phyloP scores from a whole-genome alignment of 2,888 invertebrate genomes.

The Nematopogon swammerdamellus region DNA sequence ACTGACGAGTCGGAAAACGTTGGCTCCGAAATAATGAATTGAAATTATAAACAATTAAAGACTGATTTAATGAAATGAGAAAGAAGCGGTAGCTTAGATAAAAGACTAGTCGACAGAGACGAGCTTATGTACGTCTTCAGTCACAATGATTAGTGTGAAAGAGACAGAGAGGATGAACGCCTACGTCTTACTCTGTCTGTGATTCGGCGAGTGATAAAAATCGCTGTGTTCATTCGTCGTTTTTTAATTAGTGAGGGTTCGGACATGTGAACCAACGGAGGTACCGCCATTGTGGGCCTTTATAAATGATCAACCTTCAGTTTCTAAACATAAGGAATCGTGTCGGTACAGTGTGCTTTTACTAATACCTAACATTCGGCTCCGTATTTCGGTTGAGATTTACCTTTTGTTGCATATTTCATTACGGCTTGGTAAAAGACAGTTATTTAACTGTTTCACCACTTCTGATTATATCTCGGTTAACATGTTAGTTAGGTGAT shows the following conservation, averaged over 20 bases:
- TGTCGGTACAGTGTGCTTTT: too few relatives aligned
- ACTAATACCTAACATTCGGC: too few relatives aligned
- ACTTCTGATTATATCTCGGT: too few relatives aligned
- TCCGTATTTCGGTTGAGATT: too few relatives aligned
- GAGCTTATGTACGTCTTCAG: neutral
- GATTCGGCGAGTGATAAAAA: slow-evolving; percentile 54
- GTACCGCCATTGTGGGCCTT: slow-evolving; percentile 41
- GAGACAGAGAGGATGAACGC: slow-evolving; percentile 39
- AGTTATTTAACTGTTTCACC: too few relatives aligned
- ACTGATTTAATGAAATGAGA: slow-evolving; percentile 19
- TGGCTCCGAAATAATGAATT: slow-evolving; percentile 27
- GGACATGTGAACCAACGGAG: slow-evolving; percentile 42
- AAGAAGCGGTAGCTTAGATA: neutral
- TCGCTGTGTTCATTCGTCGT: slow-evolving; percentile 55
- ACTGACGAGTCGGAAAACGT: neutral
- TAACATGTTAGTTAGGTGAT: too few relatives aligned
- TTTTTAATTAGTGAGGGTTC: slow-evolving; percentile 53
- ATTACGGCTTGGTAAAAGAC: too few relatives aligned
- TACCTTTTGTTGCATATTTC: too few relatives aligned
- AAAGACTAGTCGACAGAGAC: neutral
- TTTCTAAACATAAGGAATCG: too few relatives aligned
- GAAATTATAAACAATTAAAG: slow-evolving; percentile 51
- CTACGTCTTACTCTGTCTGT: slow-evolving; percentile 42
- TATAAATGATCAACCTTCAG: slow-evolving; percentile 31
- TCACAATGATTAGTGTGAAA: slow-evolving; percentile 18